Base-by-base conservation (phyloP, 2,888 invertebrate species). In the Spialia ferax region DNA sequence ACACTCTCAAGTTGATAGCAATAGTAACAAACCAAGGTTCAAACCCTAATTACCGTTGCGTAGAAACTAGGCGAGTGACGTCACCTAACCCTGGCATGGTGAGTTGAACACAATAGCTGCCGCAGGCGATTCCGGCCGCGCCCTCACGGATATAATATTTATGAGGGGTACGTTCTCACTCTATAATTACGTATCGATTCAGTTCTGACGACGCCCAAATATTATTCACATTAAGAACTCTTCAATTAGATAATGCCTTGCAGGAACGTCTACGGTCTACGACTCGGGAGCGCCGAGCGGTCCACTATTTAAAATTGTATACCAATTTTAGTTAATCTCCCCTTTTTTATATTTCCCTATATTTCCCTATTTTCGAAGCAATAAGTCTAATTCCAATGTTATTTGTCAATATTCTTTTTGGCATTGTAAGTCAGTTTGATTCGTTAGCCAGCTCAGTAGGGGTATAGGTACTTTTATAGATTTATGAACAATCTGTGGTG, bases 171-270 rank as follows among this genome's bases (percentile, higher is more conserved):
- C 81, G 84, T 88, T 90, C 88, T 88, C 86, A 89, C 88, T 91
- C 88, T 91, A 91, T 93, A 93, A 93, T 93, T 93, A 89, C 88
- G 86, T 86, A 91, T 93, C 90, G 91, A 91, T 91, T 75, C 84
- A 82, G 82, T 80, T 81, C 85, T 87, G 85, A 87, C 85, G 86
- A 85, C 90, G 88, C 91, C 90, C 91, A 88, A 91, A 91, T 91
- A 88, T 88, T 91, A 91, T 89, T 90, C 91, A 88, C 87, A 56
- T 45, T 64, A 57, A 57, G 64, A 85, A 84, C 89, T 87, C 90
- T 87, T 87, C 87, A 88, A 88, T 89, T 86, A 88, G 76, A 75
- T 78, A 57, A 56, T 63, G 63, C 79, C 80, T 82, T 79, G 79
- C 83, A 82, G 82, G 85, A 81, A 77, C 80, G 80, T 71, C 71